Percentiles rank a stretch among this genome's conserved stretches.
phyloP scores from a whole-genome alignment of 2,797 vertebrate species.

The Coilia nasus region DNA sequence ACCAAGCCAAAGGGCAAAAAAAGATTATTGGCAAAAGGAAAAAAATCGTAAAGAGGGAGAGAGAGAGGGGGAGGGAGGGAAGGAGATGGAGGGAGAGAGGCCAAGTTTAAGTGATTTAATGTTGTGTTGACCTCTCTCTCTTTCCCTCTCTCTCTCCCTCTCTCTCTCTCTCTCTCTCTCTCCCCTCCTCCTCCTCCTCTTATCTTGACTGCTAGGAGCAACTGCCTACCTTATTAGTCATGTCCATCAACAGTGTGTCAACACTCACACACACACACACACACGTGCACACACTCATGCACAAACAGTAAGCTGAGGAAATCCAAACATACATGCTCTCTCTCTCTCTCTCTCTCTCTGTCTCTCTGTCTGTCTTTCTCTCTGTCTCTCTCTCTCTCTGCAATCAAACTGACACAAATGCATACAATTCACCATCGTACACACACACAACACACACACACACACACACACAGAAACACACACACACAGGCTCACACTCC shows the following conservation, averaged over 20 bases:
- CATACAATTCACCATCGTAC: too few relatives aligned
- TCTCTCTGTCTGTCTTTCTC: slow-evolving; percentile 32
- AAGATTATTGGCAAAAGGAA: background rate
- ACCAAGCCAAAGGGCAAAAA: slow-evolving; percentile 4
- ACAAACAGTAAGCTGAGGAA: background rate
- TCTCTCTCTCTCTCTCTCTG: background rate
- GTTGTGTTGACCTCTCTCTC: slow-evolving; percentile 26
- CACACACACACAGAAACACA: slow-evolving; percentile 21
- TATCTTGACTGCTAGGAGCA: slow-evolving; percentile 56
- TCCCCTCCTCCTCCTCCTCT: slow-evolving; percentile 46
- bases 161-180: slow-evolving; percentile 16
- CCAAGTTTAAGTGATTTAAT: slow-evolving; percentile 62
- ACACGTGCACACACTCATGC: background rate
- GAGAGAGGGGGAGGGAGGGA: background rate
- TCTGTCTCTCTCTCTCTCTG: slow-evolving; percentile 38
- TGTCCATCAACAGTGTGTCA: slow-evolving; percentile 69
- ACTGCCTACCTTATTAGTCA: slow-evolving; percentile 69
- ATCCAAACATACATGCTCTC: background rate
- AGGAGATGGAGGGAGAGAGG: slow-evolving; percentile 58
- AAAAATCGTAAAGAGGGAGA: background rate
- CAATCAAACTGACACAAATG: too few relatives aligned
- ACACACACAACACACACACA: slow-evolving; percentile 36
- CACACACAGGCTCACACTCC: slow-evolving; percentile 66
- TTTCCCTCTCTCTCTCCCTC: background rate
- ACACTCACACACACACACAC: background rate